Evolutionary conservation across 2,888 invertebrate genomes (phyloP).

Genomic region (Poecilus cupreus): DNA sequence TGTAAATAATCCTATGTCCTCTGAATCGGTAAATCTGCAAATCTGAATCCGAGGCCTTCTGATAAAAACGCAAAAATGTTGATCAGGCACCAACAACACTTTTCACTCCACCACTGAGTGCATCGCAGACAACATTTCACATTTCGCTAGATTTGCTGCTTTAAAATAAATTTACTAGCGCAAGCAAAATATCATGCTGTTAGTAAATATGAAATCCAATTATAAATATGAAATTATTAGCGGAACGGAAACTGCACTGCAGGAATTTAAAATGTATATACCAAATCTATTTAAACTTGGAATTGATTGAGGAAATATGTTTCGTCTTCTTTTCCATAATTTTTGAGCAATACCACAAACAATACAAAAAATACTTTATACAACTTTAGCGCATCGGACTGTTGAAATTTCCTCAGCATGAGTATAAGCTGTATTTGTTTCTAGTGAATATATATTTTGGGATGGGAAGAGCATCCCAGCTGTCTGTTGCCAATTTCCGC

Average conservation of each 20-base stretch:
- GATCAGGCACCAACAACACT: background rate
- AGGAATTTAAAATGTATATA: background rate
- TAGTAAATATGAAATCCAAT: constrained; percentile 30
- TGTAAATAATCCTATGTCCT: constrained; percentile 9
- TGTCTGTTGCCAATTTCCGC: too few species aligned
- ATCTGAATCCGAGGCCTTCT: background rate
- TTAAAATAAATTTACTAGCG: constrained; percentile 21
- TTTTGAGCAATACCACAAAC: too few species aligned
- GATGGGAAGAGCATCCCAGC: too few species aligned
- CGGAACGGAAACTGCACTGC: background rate
- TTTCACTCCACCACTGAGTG: background rate
- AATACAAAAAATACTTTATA: too few species aligned
- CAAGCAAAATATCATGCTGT: constrained; percentile 27
- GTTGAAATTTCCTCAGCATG: too few species aligned
- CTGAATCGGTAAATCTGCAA: constrained; percentile 32
- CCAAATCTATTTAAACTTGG: too few species aligned
- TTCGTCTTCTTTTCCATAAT: too few species aligned
- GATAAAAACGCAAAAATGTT: constrained; percentile 1
- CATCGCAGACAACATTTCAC: constrained; percentile 16
- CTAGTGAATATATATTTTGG: too few species aligned
- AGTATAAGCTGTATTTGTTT: too few species aligned
- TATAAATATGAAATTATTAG: constrained; percentile 1
- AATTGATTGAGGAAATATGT: too few species aligned
- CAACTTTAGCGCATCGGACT: too few species aligned
- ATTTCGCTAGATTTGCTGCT: background rate